Evolutionary conservation across 2,888 invertebrate species (phyloP).

Genomic region (Periphyllus acericola): DNA sequence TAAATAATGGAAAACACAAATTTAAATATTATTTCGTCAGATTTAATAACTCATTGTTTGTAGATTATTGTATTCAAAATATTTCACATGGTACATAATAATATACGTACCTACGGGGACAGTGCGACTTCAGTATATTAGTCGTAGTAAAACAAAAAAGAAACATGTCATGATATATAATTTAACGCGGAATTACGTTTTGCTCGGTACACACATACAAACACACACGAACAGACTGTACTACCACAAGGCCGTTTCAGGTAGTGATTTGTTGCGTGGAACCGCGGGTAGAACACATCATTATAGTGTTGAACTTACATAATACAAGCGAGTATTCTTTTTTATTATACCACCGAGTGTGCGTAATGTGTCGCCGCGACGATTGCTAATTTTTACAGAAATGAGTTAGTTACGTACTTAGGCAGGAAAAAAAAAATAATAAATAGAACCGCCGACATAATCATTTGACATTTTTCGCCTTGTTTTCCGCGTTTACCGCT

Average conservation of each 20-base stretch:
- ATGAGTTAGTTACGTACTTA: too few relatives aligned
- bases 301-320: neutral
- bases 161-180: neutral
- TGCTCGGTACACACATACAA: neutral
- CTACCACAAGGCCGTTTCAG: neutral
- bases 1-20: too few relatives aligned
- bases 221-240: neutral
- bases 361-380: neutral
- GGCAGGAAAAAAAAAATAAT: neutral
- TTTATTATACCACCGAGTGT: neutral
- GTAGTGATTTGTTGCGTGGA: neutral
- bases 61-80: neutral
- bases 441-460: neutral
- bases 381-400: neutral
- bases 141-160: neutral
- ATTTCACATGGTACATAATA: neutral
- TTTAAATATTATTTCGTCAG: neutral
- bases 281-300: neutral
- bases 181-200: neutral
- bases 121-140: neutral
- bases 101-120: neutral
- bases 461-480: neutral
- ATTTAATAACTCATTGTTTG: neutral
- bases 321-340: neutral
- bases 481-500: neutral